Conservation (phyloP, 2,113 vertebrate genomes). For the Martes martes region DNA sequence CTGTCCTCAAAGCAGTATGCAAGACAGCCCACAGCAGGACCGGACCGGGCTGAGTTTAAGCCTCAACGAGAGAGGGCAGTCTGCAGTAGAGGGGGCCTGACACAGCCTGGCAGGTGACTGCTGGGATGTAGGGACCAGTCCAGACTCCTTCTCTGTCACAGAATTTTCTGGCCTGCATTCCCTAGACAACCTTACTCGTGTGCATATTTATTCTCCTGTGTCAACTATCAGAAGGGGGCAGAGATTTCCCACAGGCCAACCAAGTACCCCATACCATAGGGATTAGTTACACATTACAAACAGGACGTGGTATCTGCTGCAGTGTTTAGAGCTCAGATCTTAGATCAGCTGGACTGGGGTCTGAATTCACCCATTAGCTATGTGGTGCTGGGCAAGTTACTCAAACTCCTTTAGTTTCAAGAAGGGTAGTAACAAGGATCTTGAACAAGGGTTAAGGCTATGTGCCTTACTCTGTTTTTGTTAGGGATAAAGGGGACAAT, state of each 20-base stretch:
- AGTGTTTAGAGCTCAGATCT: neutral
- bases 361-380: neutral
- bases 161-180: neutral
- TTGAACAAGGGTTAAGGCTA: neutral
- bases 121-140: neutral
- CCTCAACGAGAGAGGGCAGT: neutral
- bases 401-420: slow-evolving; percentile 1
- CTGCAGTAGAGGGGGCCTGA: neutral
- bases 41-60: neutral
- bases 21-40: neutral
- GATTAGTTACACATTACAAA: neutral
- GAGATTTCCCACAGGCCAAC: neutral
- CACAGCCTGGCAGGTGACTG: neutral
- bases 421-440: neutral
- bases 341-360: neutral
- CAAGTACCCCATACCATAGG: neutral
- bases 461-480: neutral
- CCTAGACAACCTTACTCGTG: neutral
- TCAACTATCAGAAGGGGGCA: neutral
- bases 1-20: neutral
- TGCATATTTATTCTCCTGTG: neutral
- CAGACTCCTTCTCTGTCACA: neutral
- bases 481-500: neutral
- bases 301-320: neutral
- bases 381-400: neutral